phyloP scores from a whole-genome alignment of 2,797 vertebrate species.

The Hapalemur alaotrensis region DNA sequence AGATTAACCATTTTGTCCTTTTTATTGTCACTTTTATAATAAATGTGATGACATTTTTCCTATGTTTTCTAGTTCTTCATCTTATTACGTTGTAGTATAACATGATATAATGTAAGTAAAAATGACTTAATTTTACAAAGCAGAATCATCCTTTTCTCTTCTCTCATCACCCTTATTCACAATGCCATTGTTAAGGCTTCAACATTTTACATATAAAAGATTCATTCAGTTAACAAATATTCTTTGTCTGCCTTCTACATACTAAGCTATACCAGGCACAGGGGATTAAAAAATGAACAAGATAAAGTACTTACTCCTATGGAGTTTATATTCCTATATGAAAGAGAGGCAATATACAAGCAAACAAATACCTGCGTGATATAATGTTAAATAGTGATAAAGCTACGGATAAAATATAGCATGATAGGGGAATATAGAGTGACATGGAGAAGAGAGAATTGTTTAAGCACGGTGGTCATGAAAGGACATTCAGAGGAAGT shows the following conservation, averaged over 20 bases:
- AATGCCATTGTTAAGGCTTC: not conserved
- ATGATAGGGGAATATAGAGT: not conserved
- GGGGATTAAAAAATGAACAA: not conserved
- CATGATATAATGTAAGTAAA: not conserved
- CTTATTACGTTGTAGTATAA: not conserved
- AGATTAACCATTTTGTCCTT: not conserved
- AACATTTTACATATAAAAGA: not conserved
- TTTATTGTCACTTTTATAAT: not conserved
- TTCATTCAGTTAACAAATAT: constrained; percentile 39
- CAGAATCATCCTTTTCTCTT: not conserved
- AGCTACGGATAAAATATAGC: not conserved
- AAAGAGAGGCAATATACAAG: not conserved
- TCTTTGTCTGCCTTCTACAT: not conserved
- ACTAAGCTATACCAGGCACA: not conserved
- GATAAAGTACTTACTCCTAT: not conserved
- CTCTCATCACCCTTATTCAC: constrained; percentile 5
- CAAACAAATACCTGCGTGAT: not conserved
- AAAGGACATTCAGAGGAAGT: not conserved
- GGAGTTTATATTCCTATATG: not conserved
- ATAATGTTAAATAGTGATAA: not conserved
- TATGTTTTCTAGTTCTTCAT: not conserved
- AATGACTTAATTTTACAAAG: constrained; percentile 3
- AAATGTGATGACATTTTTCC: not conserved
- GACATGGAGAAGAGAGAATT: not conserved
- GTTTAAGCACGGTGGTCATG: not conserved